Evolutionary conservation across 1,140 invertebrate genomes (phyloP).

Genomic region (Dinoponera quadriceps): DNA sequence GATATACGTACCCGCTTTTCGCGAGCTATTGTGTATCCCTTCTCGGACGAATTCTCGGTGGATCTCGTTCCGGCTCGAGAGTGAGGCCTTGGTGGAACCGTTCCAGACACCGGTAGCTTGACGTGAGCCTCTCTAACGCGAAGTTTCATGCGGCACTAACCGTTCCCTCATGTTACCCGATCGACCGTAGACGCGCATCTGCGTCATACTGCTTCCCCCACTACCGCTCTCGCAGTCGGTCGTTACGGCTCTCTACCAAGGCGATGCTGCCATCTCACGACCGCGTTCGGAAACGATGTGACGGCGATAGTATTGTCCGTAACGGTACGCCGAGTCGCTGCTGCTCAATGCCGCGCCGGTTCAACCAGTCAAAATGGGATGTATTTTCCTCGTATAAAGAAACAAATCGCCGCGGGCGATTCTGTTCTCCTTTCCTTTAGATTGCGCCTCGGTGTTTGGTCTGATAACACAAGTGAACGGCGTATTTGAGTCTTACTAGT

Average conservation of each 20-base stretch:
- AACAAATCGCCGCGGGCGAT: not conserved
- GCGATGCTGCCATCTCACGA: constrained; percentile 73
- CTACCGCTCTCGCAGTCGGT: not conserved
- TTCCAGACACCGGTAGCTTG: not conserved
- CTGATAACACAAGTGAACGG: not conserved
- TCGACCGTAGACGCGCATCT: constrained; percentile 66
- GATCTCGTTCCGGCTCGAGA: constrained; percentile 11
- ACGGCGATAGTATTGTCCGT: constrained; percentile 66
- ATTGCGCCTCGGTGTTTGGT: not conserved
- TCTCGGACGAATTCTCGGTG: not conserved
- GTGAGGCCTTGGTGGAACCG: not conserved
- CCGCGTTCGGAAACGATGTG: constrained; percentile 30
- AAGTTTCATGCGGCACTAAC: constrained; percentile 52
- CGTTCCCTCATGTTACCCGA: constrained; percentile 8
- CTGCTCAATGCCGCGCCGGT: not conserved
- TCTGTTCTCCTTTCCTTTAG: not conserved
- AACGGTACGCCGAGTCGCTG: not conserved
- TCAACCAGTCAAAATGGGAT: not conserved
- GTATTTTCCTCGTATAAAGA: not conserved
- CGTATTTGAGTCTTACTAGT: too few species aligned
- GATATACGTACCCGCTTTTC: constrained; percentile 38
- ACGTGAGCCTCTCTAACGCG: constrained; percentile 55
- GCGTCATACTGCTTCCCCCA: constrained; percentile 69
- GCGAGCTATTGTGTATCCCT: not conserved
- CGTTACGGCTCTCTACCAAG: constrained; percentile 43